These are phyloP conservation scores for Plecotus auritus DNA, from an alignment of 2,113 vertebrate species.

Conservation along the genomic window DNA sequence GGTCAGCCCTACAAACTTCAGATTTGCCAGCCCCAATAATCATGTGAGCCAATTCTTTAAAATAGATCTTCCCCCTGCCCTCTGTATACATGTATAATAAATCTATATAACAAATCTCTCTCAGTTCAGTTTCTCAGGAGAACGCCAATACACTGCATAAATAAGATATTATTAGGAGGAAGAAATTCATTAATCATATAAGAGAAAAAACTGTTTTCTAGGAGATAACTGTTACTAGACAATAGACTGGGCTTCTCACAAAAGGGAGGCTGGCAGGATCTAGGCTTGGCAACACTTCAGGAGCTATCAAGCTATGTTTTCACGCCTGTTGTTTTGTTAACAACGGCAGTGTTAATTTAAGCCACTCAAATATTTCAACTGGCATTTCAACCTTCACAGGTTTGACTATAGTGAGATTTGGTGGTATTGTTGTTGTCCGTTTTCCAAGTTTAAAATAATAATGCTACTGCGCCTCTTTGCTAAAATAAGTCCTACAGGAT, in stretches of 20 bases:
- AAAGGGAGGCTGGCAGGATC: not conserved
- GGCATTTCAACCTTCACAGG: not conserved
- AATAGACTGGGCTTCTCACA: not conserved
- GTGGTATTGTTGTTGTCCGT: slow-evolving; percentile 21
- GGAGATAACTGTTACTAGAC: not conserved
- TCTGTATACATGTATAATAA: not conserved
- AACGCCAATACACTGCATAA: not conserved
- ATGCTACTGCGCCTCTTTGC: not conserved
- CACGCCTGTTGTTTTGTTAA: not conserved
- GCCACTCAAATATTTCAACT: not conserved
- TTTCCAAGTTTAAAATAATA: slow-evolving; percentile 36
- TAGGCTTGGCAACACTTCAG: not conserved
- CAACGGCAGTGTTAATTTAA: not conserved
- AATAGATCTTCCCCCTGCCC: not conserved
- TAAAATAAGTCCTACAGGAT: not conserved
- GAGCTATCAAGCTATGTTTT: not conserved
- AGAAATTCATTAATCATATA: not conserved
- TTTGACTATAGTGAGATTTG: not conserved
- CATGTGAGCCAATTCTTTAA: not conserved
- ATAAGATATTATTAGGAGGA: slow-evolving; percentile 21
- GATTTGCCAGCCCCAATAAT: not conserved
- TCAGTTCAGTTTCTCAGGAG: not conserved
- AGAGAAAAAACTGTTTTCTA: slow-evolving; percentile 14
- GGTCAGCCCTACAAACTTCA: not conserved
- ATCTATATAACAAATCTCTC: not conserved